These are phyloP conservation scores for Pangasius krempfi DNA, from an alignment of 2,797 vertebrate species.

Conservation along the genomic window DNA sequence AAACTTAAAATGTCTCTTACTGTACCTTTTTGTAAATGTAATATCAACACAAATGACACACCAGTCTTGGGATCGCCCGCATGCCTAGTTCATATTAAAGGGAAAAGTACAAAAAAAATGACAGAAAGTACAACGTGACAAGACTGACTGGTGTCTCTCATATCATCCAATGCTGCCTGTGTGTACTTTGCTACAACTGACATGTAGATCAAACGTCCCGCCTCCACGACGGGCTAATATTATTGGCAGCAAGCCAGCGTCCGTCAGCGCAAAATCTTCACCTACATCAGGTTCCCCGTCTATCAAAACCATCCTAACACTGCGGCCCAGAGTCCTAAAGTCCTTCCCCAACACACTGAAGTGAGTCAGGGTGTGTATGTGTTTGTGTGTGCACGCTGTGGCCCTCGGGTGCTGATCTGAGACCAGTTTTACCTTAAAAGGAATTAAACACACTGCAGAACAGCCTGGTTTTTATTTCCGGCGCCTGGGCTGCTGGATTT, in stretches of 20 bases:
- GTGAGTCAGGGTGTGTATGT: slow-evolving; percentile 45
- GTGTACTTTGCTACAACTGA: background rate
- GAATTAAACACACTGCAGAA: background rate
- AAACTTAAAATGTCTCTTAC: background rate
- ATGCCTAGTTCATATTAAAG: background rate
- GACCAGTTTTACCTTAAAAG: slow-evolving; percentile 27
- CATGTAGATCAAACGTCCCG: slow-evolving; percentile 21
- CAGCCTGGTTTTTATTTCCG: background rate
- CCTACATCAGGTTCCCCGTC: slow-evolving; percentile 62
- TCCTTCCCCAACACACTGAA: slow-evolving; percentile 60
- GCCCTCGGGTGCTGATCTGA: slow-evolving; percentile 35
- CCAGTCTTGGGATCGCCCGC: background rate
- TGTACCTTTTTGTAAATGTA: background rate
- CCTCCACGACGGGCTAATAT: slow-evolving; percentile 21
- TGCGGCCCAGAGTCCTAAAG: slow-evolving; percentile 56
- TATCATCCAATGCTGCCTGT: slow-evolving; percentile 32
- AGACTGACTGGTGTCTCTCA: slow-evolving; percentile 16
- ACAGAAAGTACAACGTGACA: background rate
- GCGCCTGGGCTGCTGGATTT: too few species aligned
- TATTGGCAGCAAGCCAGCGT: slow-evolving; percentile 40
- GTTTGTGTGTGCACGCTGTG: slow-evolving; percentile 28
- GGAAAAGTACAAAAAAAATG: background rate
- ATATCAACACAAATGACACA: background rate
- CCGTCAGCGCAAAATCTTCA: slow-evolving; percentile 55
- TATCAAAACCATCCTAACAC: slow-evolving; percentile 52